Evolutionary conservation across 2,888 invertebrate genomes (phyloP).

Genomic region (Leptinotarsa juncta): DNA sequence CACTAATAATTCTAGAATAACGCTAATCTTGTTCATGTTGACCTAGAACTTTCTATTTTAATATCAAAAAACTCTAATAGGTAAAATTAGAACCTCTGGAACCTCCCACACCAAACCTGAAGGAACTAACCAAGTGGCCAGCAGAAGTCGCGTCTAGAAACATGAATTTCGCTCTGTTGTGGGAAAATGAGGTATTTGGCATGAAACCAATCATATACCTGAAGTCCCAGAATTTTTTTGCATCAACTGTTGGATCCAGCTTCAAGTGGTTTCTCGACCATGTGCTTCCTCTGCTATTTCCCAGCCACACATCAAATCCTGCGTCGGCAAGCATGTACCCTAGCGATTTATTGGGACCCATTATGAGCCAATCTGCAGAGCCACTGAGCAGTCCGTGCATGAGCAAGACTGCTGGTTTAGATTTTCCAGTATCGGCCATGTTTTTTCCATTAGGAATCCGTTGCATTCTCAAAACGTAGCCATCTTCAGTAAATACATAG

Average conservation of each 20-base stretch:
- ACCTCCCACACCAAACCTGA: no score
- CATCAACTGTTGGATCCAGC: constrained; percentile 64
- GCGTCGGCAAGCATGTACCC: constrained; percentile 71
- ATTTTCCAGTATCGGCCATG: constrained; percentile 46
- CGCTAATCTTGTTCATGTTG: no score
- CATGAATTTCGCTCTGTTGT: no score
- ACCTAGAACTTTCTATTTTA: no score
- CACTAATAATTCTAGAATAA: no score
- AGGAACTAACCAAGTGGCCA: no score
- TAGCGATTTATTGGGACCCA: constrained; percentile 76
- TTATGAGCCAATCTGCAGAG: constrained; percentile 79
- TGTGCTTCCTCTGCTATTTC: constrained; percentile 81
- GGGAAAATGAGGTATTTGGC: no score
- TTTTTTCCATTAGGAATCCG: constrained; percentile 69
- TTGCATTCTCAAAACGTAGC: constrained; percentile 81
- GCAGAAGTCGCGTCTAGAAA: no score
- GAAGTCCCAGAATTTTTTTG: constrained; percentile 71
- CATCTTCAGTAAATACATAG: constrained; percentile 76
- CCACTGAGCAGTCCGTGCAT: constrained; percentile 81
- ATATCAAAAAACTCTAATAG: no score
- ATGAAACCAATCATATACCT: constrained; percentile 46
- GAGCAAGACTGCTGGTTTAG: constrained; percentile 71
- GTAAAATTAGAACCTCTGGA: no score
- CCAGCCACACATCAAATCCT: constrained; percentile 85
- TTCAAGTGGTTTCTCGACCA: constrained; percentile 72